Percentiles rank a stretch among this genome's conserved stretches.
Evolutionary conservation across 2,113 vertebrate genomes (phyloP).

Genomic region (Cnemophilus loriae): DNA sequence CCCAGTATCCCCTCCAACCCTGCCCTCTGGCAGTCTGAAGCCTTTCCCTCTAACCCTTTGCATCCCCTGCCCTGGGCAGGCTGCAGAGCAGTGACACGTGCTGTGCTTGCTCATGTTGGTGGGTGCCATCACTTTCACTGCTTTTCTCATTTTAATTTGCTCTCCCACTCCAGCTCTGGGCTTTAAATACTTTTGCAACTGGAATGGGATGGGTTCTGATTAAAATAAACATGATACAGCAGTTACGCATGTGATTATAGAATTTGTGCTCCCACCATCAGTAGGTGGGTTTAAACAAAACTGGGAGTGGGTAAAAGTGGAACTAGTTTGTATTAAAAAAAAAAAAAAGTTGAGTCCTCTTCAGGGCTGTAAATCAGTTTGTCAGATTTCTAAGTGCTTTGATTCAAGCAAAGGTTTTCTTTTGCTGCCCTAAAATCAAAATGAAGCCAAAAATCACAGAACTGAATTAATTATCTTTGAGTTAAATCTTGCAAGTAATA

Average conservation of each 20-base stretch:
- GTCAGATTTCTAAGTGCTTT: not conserved
- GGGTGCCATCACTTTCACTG: not conserved
- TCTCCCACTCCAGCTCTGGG: not conserved
- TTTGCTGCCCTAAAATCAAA: not conserved
- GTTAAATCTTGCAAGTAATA: conserved; percentile 57
- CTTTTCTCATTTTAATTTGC: not conserved
- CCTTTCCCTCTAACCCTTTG: not conserved
- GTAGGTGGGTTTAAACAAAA: not conserved
- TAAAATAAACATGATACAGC: not conserved
- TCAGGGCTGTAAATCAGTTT: not conserved
- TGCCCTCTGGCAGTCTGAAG: not conserved
- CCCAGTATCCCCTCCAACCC: not conserved
- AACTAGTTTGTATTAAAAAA: not conserved
- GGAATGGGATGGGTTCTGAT: not conserved
- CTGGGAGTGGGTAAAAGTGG: not conserved
- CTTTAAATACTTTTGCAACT: not conserved
- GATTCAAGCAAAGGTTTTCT: not conserved
- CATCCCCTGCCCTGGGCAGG: not conserved
- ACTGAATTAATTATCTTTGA: conserved; percentile 25
- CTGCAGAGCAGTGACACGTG: not conserved
- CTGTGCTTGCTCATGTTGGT: not conserved
- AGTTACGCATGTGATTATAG: not conserved
- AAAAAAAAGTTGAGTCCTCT: not conserved
- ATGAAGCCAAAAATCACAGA: conserved; percentile 15
- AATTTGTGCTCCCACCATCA: not conserved